Base-by-base conservation (phyloP, 2,113 vertebrate species). In the Gorsachius goisagi region DNA sequence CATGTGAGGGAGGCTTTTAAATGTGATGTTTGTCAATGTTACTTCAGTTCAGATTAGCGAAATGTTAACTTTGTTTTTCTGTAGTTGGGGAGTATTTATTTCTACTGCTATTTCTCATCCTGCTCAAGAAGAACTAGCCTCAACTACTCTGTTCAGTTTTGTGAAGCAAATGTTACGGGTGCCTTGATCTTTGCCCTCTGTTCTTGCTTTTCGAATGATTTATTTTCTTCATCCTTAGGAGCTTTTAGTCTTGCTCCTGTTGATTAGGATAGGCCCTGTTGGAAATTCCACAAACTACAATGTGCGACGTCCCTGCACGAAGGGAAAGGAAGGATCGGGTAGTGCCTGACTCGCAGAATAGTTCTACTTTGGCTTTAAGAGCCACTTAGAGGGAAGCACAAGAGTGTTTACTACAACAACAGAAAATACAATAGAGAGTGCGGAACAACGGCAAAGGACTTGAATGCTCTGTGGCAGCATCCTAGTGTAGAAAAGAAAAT, bases 31-130 rank as follows among this genome's bases (percentile, higher is more conserved):
- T 95, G 92, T 91, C 77, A 89, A 8, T 82, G 96, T 62, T 85
- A 64, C 74, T 92, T 94, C 89, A 63, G 94, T 53, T 94, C 74
- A 44, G 28, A 39, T 95, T 50, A 85, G 77, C 32, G 73, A 66
- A 93, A 91, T 3, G 19, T 79, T 95, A 93, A 88, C 85, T 96
- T 89, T n/a, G 64, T 49, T 96, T 90, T 93, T 76, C 73, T 90
- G 90, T 75, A 78, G 28, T 72, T 85, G 62, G 71, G 77, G 71
- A 92, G 69, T 89, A 55, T 90, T 97, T 96, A 90, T 95, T 93
- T 81, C 86, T 55, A 5, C 69, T 88, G 84, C 93, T 94, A 30
- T 96, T 92, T 89, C 81, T 94, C 89, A 73, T 88, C 66, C 85
- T 85, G 77, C 84, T 84, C 59, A 35, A 50, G 71, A 58, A 68